These are phyloP conservation scores for Leucophora obtusa DNA, from an alignment of 2,888 invertebrate genomes.

Conservation along the genomic window DNA sequence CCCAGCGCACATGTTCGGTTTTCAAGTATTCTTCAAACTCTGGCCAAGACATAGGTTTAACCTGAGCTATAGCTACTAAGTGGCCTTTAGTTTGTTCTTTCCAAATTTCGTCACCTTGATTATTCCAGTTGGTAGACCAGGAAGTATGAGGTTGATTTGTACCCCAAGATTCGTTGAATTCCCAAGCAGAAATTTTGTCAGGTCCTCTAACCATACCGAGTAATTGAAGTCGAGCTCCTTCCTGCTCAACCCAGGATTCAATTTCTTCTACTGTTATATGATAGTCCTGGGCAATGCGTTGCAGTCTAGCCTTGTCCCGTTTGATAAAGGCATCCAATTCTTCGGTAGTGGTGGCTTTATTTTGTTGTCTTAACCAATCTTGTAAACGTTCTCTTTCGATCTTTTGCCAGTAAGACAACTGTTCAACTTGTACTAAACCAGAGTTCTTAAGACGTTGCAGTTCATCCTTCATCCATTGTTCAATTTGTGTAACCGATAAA, in stretches of 20 bases:
- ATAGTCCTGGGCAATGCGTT: constrained; percentile 72
- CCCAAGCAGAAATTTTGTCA: constrained; percentile 48
- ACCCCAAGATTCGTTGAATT: constrained; percentile 15
- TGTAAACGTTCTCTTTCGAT: constrained; percentile 72
- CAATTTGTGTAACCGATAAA: constrained; percentile 72
- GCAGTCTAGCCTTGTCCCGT: constrained; percentile 71
- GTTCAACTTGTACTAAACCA: constrained; percentile 70
- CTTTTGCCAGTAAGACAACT: constrained; percentile 73
- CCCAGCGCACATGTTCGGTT: constrained; percentile 68
- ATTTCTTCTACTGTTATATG: constrained; percentile 74
- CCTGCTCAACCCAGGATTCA: constrained; percentile 74
- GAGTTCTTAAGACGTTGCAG: constrained; percentile 70
- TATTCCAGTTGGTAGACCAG: constrained; percentile 32
- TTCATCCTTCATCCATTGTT: constrained; percentile 73
- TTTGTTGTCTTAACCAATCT: constrained; percentile 71
- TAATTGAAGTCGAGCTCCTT: constrained; percentile 71
- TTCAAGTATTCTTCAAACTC: constrained; percentile 72
- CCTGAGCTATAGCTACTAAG: constrained; percentile 68
- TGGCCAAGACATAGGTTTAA: constrained; percentile 70
- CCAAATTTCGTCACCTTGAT: constrained; percentile 67
- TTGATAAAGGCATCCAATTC: constrained; percentile 72
- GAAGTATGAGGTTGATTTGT: constrained; percentile 13
- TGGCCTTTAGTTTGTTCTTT: constrained; percentile 69
- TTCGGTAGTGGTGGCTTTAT: constrained; percentile 69
- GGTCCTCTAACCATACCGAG: constrained; percentile 71